Evolutionary conservation across 2,888 invertebrate species (phyloP), one percentile per base, ranked within the genome.

Genomic region (Ornithoptera priamus): DNA sequence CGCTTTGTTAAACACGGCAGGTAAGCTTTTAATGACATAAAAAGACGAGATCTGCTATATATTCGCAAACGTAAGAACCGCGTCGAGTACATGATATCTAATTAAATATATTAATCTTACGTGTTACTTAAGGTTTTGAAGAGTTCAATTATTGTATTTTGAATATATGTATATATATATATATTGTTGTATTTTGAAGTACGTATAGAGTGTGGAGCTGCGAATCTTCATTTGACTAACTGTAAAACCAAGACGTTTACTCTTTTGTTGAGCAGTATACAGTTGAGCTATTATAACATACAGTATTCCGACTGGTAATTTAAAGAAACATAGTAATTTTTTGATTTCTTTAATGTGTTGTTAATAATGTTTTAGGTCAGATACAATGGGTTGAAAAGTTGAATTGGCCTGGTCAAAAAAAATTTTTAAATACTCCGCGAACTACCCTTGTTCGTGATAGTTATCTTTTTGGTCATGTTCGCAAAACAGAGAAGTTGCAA

Each of bases 1-100:
- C 83, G 94, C 97, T 18, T 96, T 97, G 74, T 96, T 97, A 56
- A 96, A 96, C 77, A 97, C 97, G 12, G 94, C 96, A 74, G 97
- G 97, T 94, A 20, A 15, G 56, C n/a, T 20, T 20, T 56, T 15
- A 17, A 20, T n/a, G 53, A 53, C 15, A 50, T 50, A 17, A 7
- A 0, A 2, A 2, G 24, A 30, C 2, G 24, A 30, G 24, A 30
- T 30, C 24, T 2, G 24, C 2, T 30, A 30, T 1, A 10, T 39
- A 39, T 39, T 39, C 7, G 39, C 39, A 39, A 10, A 39, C 39
- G 39, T 39, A 39, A 39, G 39, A 39, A 39, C 7, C 42, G 24
- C 24, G 24, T 30, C 24, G 5, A 30, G 1, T 30, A 30, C 24
- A 2, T 30, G 24, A 30, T 5, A 30, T 30, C 3, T 4, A 30